Conservation (phyloP, 2,888 invertebrate species). For the Gasteruption jaculator region DNA sequence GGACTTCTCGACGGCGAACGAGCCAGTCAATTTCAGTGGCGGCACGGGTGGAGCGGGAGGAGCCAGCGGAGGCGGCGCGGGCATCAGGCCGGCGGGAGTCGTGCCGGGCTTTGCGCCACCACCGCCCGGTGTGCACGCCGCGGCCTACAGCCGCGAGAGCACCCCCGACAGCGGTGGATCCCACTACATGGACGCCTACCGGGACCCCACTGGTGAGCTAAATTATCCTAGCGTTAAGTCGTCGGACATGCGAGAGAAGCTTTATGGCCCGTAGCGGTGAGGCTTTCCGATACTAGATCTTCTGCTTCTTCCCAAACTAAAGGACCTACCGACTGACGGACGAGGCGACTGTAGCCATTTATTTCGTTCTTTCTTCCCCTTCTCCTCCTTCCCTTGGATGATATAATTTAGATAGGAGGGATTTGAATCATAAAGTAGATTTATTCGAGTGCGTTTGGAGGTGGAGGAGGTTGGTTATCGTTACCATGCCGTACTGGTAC, state of each 20-base stretch:
- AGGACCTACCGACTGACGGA: too few species aligned
- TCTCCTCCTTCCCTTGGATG: too few species aligned
- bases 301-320: too few species aligned
- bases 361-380: constrained; percentile 17
- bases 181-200: constrained; percentile 83
- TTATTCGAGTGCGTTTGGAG: too few species aligned
- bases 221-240: constrained; percentile 23
- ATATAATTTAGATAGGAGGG: too few species aligned
- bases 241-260: constrained; percentile 8
- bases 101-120: constrained; percentile 57
- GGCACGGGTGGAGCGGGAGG: too few species aligned
- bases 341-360: too few species aligned
- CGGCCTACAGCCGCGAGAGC: constrained; percentile 76
- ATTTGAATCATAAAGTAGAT: too few species aligned
- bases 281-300: too few species aligned
- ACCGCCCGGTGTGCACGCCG: constrained; percentile 58
- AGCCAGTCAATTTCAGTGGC: constrained; percentile 61
- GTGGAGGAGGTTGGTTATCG: too few species aligned
- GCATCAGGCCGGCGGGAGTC: constrained; percentile 57
- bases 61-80: constrained; percentile 44
- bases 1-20: constrained; percentile 65
- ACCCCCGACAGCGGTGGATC: constrained; percentile 86
- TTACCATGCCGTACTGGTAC: too few species aligned
- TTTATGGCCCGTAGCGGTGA: constrained; percentile 24
- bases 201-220: constrained; percentile 76